Base-by-base conservation (phyloP, 1,140 invertebrate genomes). In the Drosophila orena region DNA sequence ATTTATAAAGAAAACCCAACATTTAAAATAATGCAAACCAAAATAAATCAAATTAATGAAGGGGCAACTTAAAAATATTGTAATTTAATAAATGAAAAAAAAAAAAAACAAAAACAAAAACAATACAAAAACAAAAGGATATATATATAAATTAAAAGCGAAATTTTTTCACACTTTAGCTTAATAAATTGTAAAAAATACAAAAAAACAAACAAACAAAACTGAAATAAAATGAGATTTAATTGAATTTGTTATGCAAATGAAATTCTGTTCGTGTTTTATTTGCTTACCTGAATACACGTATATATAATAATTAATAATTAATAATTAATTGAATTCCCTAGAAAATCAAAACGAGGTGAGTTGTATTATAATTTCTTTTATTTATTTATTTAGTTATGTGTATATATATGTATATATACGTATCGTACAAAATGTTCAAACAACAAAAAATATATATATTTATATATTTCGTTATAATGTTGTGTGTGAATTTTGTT, bases 181-280 rank as follows among this genome's bases (percentile, higher is more conserved):
- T 92, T 92, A 92, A 92, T 92, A 92, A 92, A 92, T 91, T 92
- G 91, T 92, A 92, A 91, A 91, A 83, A 85, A 77, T 59, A 77
- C 54, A 68, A 60, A 85, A 91, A 85, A 80, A 79, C 57, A 72
- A 79, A 70, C 56, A 83, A 89, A 89, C 64, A 78, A 85, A 89
- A 89, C 77, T 90, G 85, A 90, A 90, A 90, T 90, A 90, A 90
- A 90, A 91, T 91, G 84, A 91, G 85, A 91, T 91, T 91, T 92
- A 91, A 91, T 92, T 92, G 91, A 92, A 92, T 92, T 92, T 92
- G 91, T 91, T 91, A 92, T 92, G 91, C 91, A 92, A 92, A 92
- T 90, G 90, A 90, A 91, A 76, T 43, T 2, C 5, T 11, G 15
- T 42, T 17, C 1, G 64, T 59, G 49, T 65, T 59, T 73, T 58